phyloP scores from a whole-genome alignment of 2,797 vertebrate genomes.

The Squalus acanthias region DNA sequence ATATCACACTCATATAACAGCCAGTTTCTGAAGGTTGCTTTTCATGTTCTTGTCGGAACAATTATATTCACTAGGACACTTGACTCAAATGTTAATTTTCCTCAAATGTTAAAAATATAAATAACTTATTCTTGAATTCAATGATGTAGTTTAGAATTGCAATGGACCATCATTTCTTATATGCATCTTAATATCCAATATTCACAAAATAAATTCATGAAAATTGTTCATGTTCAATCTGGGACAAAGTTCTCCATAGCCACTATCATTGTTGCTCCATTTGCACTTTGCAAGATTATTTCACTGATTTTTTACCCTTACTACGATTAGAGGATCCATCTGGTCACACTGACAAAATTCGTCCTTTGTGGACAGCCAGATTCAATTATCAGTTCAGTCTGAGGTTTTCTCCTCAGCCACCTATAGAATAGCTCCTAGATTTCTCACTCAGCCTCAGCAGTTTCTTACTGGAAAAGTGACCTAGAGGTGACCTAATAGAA shows the following conservation, averaged over 20 bases:
- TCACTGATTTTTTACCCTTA: neutral
- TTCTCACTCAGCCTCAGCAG: neutral
- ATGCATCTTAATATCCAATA: neutral
- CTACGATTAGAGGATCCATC: neutral
- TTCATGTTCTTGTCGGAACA: neutral
- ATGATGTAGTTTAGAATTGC: neutral
- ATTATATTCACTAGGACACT: neutral
- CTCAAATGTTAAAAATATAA: neutral
- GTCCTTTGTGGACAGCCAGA: neutral
- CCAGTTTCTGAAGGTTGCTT: neutral
- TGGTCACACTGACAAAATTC: neutral
- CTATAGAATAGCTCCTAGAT: neutral
- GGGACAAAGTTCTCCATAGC: neutral
- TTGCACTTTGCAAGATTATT: neutral
- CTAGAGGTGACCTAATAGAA: neutral
- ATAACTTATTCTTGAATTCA: neutral
- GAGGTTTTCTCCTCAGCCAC: neutral
- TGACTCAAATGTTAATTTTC: neutral
- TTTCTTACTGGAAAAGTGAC: neutral
- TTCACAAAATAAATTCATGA: neutral
- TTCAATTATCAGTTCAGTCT: neutral
- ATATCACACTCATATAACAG: neutral
- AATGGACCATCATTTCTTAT: neutral
- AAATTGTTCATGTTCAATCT: neutral
- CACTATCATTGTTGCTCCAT: neutral